These are phyloP conservation scores for Eudorcas thomsonii DNA, from an alignment of 2,113 vertebrate species.

Conservation along the genomic window DNA sequence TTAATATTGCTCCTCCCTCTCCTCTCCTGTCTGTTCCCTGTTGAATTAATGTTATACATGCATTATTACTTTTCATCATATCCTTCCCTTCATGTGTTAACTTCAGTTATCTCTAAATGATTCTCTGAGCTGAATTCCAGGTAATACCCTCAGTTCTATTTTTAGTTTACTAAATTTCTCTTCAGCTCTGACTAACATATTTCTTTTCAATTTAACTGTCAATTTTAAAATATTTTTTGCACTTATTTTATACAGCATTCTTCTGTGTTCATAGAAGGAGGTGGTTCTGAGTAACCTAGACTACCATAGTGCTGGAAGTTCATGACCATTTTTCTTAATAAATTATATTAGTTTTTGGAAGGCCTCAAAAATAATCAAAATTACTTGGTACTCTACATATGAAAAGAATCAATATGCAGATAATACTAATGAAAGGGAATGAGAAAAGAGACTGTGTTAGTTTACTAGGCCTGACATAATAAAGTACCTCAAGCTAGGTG, in stretches of 20 bases:
- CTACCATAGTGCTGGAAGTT: neutral
- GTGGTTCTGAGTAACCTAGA: neutral
- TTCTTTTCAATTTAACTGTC: neutral
- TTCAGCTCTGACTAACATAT: neutral
- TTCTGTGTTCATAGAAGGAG: neutral
- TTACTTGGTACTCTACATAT: neutral
- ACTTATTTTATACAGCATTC: neutral
- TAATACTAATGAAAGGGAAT: neutral
- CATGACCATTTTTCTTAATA: neutral
- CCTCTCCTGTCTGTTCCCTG: neutral
- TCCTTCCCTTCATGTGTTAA: neutral
- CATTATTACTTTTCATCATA: neutral
- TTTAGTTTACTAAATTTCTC: neutral
- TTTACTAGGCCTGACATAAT: neutral
- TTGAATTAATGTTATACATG: neutral
- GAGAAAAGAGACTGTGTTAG: neutral
- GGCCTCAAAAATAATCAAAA: neutral
- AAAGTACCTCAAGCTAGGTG: neutral
- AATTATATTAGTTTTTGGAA: neutral
- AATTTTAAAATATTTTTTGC: neutral
- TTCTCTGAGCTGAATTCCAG: neutral
- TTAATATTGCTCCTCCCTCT: neutral
- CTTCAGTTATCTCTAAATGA: neutral
- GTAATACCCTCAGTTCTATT: neutral
- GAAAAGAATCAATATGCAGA: neutral